A percentile compares a stretch with the other conserved stretches of the same genome.
Conservation (phyloP, 2,888 invertebrate genomes). For the Drosophila birchii region DNA sequence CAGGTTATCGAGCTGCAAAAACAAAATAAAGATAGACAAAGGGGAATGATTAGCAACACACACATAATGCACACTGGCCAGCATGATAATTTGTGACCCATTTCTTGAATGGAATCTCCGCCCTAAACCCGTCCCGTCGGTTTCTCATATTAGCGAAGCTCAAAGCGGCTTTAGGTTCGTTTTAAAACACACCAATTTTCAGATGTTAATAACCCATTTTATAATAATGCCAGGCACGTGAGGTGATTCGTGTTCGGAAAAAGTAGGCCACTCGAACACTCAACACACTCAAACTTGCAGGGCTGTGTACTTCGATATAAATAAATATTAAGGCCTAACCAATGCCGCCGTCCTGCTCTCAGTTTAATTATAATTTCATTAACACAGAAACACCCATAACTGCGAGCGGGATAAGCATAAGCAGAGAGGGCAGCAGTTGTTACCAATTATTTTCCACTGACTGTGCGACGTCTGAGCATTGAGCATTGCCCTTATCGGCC, state of each 20-base stretch:
- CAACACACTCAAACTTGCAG: not conserved
- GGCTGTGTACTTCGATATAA: slow-evolving; percentile 20
- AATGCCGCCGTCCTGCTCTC: slow-evolving; percentile 25
- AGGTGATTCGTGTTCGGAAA: not conserved
- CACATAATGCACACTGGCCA: not conserved
- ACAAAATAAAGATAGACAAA: slow-evolving; percentile 19
- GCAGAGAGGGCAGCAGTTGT: not conserved
- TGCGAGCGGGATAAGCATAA: not conserved
- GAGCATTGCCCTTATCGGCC: slow-evolving; percentile 30
- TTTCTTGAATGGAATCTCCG: slow-evolving; percentile 1
- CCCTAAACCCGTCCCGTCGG: not conserved
- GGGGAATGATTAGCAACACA: slow-evolving; percentile 3
- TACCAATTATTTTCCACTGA: slow-evolving; percentile 11
- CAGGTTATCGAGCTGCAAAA: slow-evolving; percentile 58
- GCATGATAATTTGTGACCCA: slow-evolving; percentile 2
- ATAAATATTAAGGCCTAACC: slow-evolving; percentile 20
- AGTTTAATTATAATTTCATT: slow-evolving; percentile 43
- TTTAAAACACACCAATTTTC: not conserved
- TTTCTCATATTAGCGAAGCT: not conserved
- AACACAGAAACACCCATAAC: slow-evolving; percentile 13
- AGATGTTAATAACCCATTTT: not conserved
- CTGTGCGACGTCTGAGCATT: not conserved
- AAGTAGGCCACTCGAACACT: not conserved
- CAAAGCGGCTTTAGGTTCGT: no score
- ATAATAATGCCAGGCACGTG: slow-evolving; percentile 1